Conservation (phyloP, 2,113 vertebrate genomes). For the Chascanopsetta lugubris region DNA sequence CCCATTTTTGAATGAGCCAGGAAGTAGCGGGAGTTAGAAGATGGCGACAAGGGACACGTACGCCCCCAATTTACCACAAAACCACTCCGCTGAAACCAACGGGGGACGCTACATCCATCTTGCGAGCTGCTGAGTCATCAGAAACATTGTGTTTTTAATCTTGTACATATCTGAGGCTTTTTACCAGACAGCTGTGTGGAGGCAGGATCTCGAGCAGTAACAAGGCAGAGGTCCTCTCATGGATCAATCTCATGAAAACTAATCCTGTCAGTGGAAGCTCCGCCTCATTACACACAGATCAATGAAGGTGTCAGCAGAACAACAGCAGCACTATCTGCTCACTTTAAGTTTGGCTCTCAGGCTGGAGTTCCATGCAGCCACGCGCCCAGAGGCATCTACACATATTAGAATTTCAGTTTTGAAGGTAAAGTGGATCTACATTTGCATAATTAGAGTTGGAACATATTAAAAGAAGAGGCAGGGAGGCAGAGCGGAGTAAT, state of each 20-base stretch:
- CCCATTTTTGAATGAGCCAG: too few species aligned
- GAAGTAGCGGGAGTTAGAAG: too few species aligned
- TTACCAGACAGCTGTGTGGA: not conserved
- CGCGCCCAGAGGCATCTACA: constrained; percentile 37
- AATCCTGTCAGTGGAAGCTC: constrained; percentile 38
- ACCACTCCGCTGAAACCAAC: too few species aligned
- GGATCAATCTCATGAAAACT: constrained; percentile 38
- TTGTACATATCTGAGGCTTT: not conserved
- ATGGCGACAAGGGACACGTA: too few species aligned
- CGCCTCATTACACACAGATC: constrained; percentile 56
- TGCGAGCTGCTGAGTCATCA: too few species aligned
- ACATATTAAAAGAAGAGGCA: constrained; percentile 45
- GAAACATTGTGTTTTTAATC: not conserved
- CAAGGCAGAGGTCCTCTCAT: constrained; percentile 12
- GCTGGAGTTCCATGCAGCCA: constrained; percentile 22
- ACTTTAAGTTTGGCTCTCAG: constrained; percentile 24
- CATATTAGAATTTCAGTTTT: constrained; percentile 37
- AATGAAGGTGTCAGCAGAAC: constrained; percentile 31
- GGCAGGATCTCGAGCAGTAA: not conserved
- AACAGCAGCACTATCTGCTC: constrained; percentile 12
- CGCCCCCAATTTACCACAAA: too few species aligned
- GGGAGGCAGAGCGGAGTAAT: constrained; percentile 54
- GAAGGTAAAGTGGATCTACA: constrained; percentile 53
- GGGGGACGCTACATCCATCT: too few species aligned
- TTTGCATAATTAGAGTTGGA: constrained; percentile 61